Base-by-base conservation (phyloP, 1,140 invertebrate genomes). In the Macrosteles quadrilineatus region DNA sequence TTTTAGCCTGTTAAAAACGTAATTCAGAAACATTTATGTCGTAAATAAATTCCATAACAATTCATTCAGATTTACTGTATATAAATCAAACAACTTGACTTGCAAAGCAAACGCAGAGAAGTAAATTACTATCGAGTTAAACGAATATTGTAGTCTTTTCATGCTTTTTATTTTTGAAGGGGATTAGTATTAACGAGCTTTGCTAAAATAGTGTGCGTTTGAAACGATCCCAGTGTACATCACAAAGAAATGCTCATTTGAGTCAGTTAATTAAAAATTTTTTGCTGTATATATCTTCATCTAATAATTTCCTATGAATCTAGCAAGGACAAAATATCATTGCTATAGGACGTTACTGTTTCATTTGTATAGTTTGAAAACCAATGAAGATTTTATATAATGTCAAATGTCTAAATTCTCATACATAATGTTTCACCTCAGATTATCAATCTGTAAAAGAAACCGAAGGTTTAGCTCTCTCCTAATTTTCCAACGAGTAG, bases 81-180 rank as follows among this genome's bases (percentile, higher is more conserved):
- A 43, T 11, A 43, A 43, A 11, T 43, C 17, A 43, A 11, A 43
- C 9, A 43, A 43, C 9, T 11, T 9, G 36, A 17, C 21, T 53
- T 53, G 4, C 4, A 59, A 59, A 29, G 55, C 2, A 11, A 59
- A 59, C 27, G 55, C 55, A 27, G 55, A 30, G 21, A 59, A 30
- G 47, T 29, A 1, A 59, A 4, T 50, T 59, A 21, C 12, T 29
- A 21, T 59, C 12, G 25, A 59, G 27, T 9, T 9, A 27, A 59
- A 59, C 25, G 6, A 25, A 59, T 19, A 21, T 14, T 50, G 21
- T 59, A 59, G 55, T 27, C 9, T 21, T 59, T 21, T 14, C 12
- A 59, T 14, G 32, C 21, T 59, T 14, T 6, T 59, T 59, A 59
- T 59, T 59, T 59, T 21, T 59, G 27, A 59, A 59, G 55, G 27